These are phyloP conservation scores for Corythoichthys intestinalis DNA, from an alignment of 2,113 vertebrate species.

Conservation along the genomic window DNA sequence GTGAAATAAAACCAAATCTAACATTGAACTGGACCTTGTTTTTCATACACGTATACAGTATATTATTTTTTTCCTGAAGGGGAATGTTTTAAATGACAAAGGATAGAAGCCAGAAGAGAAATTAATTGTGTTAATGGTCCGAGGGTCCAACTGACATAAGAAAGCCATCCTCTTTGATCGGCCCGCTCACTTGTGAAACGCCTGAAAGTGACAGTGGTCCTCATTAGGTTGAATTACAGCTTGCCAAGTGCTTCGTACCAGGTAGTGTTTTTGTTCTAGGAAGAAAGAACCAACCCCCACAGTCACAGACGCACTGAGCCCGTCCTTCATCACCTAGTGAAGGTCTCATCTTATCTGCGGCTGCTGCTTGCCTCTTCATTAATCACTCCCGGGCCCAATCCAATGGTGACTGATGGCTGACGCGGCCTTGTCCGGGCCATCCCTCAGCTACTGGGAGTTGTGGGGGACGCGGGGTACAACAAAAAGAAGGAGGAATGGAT, in stretches of 20 bases:
- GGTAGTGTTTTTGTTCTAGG: constrained; percentile 35
- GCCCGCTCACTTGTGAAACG: constrained; percentile 31
- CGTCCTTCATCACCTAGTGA: constrained; percentile 64
- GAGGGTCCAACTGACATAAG: constrained; percentile 10
- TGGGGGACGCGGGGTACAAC: background rate
- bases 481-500: background rate
- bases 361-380: constrained; percentile 62
- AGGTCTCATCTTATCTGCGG: constrained; percentile 69
- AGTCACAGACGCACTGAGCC: constrained; percentile 30
- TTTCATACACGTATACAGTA: background rate
- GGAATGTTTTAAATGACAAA: background rate
- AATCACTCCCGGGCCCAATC: constrained; percentile 64
- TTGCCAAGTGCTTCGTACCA: constrained; percentile 35
- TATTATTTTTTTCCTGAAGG: background rate
- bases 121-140: background rate
- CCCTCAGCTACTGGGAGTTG: constrained; percentile 25
- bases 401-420: constrained; percentile 59
- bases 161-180: constrained; percentile 41
- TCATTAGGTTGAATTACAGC: constrained; percentile 56
- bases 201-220: constrained; percentile 41
- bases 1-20: too few relatives aligned
- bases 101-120: background rate
- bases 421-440: constrained; percentile 53
- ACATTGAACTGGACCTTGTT: background rate
- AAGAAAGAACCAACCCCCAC: constrained; percentile 20